A percentile compares a stretch with the other conserved stretches of the same genome.
Conservation (phyloP, 30 jellyfish, hydroid and myxozoan species). For the Aurelia sp. region DNA sequence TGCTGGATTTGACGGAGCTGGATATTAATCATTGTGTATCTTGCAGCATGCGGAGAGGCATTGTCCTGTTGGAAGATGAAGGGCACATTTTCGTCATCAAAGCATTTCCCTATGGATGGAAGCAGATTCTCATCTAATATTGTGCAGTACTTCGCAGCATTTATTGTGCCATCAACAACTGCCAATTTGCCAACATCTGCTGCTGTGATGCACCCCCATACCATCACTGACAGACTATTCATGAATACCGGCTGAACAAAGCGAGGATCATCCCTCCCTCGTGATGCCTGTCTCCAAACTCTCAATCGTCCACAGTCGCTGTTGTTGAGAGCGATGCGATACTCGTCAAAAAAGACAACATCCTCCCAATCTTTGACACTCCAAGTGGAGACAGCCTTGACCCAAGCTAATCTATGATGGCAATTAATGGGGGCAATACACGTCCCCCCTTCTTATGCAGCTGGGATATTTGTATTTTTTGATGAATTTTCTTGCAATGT, state of each 20-base stretch:
- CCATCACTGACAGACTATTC: slow-evolving; percentile 1
- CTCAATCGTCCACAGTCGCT: too few species aligned
- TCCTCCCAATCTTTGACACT: too few species aligned
- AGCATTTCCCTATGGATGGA: slow-evolving; percentile 12
- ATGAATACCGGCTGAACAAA: slow-evolving; percentile 7
- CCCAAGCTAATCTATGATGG: too few species aligned
- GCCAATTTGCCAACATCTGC: slow-evolving; percentile 5
- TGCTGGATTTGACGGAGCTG: background rate
- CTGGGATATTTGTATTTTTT: slow-evolving; percentile 32
- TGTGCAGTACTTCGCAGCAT: background rate
- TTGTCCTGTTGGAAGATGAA: slow-evolving; percentile 25
- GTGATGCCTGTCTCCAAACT: too few species aligned
- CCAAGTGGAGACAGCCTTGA: too few species aligned
- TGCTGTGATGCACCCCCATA: too few species aligned
- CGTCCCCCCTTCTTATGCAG: slow-evolving; percentile 30
- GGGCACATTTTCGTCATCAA: slow-evolving; percentile 13
- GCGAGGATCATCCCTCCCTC: background rate
- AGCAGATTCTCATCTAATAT: too few species aligned
- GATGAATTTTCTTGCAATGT: background rate
- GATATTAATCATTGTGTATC: slow-evolving; percentile 24
- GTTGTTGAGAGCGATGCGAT: too few species aligned
- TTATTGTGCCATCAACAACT: slow-evolving; percentile 7
- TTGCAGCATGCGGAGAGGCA: slow-evolving; percentile 27
- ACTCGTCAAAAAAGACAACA: too few species aligned
- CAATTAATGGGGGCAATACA: too few species aligned